Conservation (phyloP, 2,888 invertebrate genomes). For the Physocephala rufipes region DNA sequence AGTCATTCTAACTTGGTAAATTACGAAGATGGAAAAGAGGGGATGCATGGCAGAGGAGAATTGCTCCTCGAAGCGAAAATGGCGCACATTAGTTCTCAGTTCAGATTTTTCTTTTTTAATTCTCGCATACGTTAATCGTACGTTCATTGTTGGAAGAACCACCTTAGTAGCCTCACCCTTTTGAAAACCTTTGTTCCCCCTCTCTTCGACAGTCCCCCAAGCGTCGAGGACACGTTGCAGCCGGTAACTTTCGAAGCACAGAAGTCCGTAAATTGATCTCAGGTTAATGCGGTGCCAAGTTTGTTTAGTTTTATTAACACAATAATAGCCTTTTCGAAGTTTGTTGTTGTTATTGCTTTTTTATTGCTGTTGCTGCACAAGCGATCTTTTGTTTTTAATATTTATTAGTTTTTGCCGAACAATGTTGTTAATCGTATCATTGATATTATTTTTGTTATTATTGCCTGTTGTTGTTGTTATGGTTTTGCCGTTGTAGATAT, state of each 20-base stretch:
- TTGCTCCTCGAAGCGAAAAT: constrained; percentile 9
- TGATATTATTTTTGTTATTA: no score
- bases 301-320: no score
- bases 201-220: neutral
- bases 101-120: neutral
- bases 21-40: neutral
- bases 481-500: constrained; percentile 22
- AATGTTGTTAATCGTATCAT: no score
- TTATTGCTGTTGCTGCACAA: constrained; percentile 7
- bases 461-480: constrained; percentile 27
- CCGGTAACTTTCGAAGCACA: constrained; percentile 34
- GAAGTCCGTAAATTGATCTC: constrained; percentile 25
- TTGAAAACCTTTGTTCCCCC: neutral
- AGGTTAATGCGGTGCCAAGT: constrained; percentile 16
- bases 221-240: constrained; percentile 11
- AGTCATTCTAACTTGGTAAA: constrained; percentile 20
- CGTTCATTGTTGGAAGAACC: neutral
- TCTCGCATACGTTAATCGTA: neutral
- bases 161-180: constrained; percentile 4
- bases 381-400: neutral
- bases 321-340: no score
- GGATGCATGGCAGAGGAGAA: neutral
- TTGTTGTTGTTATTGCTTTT: constrained; percentile 7
- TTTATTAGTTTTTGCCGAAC: neutral
- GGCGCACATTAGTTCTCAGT: constrained; percentile 9